A percentile compares a stretch with the other conserved stretches of the same genome.
Evolutionary conservation across 2,888 invertebrate species (phyloP).

Genomic region (Atherix ibis): DNA sequence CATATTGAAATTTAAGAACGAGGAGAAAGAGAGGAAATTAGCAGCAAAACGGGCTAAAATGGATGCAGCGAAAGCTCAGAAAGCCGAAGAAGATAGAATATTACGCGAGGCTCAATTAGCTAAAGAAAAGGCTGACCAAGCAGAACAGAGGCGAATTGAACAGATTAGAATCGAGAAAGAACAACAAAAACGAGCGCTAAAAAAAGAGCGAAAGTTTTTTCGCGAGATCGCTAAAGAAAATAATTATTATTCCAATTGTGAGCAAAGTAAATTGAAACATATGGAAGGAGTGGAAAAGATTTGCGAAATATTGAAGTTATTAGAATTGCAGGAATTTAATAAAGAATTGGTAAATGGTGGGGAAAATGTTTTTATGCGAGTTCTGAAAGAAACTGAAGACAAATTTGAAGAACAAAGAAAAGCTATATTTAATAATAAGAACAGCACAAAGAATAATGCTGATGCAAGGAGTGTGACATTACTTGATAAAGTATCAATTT

Average conservation of each 20-base stretch:
- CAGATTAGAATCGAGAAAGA: slow-evolving; percentile 74
- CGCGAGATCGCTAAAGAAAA: slow-evolving; percentile 65
- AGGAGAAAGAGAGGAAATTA: slow-evolving; percentile 79
- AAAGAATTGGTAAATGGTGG: slow-evolving; percentile 49
- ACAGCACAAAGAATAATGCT: slow-evolving; percentile 7
- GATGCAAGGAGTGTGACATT: not conserved
- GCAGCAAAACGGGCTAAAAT: slow-evolving; percentile 79
- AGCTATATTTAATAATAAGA: slow-evolving; percentile 31
- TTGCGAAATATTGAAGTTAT: slow-evolving; percentile 60
- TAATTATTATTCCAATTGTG: slow-evolving; percentile 57
- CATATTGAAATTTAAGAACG: slow-evolving; percentile 80
- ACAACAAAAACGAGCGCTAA: slow-evolving; percentile 65
- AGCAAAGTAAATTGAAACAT: slow-evolving; percentile 57
- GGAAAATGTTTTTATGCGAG: slow-evolving; percentile 46
- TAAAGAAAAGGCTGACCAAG: slow-evolving; percentile 63
- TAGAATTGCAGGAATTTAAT: slow-evolving; percentile 62
- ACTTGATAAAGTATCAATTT: slow-evolving; percentile 33
- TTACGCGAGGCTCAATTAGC: slow-evolving; percentile 55
- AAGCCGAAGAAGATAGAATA: slow-evolving; percentile 68
- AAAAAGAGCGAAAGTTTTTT: slow-evolving; percentile 71
- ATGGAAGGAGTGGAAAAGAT: slow-evolving; percentile 88
- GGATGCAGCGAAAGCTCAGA: slow-evolving; percentile 65
- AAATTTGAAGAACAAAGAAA: slow-evolving; percentile 62
- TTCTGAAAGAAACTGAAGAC: slow-evolving; percentile 54
- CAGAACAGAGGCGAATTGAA: slow-evolving; percentile 66